These are phyloP conservation scores for Eilema griseolum DNA, from an alignment of 2,888 invertebrate genomes.

Conservation along the genomic window DNA sequence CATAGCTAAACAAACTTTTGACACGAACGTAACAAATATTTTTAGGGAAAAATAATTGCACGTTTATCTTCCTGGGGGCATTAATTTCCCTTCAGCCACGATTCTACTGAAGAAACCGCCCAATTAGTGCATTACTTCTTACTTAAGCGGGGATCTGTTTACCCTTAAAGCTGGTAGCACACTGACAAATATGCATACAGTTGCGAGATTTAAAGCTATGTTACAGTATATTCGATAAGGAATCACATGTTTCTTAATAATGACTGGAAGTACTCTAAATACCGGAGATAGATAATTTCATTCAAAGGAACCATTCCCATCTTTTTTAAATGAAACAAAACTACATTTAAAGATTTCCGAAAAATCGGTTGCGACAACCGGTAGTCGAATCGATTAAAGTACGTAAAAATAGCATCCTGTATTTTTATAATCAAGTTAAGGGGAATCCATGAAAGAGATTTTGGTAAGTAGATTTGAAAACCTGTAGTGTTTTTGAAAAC, in stretches of 20 bases:
- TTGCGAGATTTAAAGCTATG: background rate
- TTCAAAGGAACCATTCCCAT: too few relatives aligned
- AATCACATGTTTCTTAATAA: background rate
- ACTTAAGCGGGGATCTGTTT: slow-evolving; percentile 60
- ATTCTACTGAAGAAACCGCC: slow-evolving; percentile 72
- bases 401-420: too few relatives aligned
- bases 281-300: too few relatives aligned
- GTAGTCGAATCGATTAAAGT: too few relatives aligned
- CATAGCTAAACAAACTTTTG: slow-evolving; percentile 73
- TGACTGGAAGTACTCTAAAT: too few relatives aligned
- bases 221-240: background rate
- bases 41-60: slow-evolving; percentile 80
- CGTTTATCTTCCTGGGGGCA: slow-evolving; percentile 78
- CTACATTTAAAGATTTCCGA: too few relatives aligned
- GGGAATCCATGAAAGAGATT: too few relatives aligned
- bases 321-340: too few relatives aligned
- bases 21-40: slow-evolving; percentile 72
- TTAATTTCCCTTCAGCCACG: slow-evolving; percentile 80
- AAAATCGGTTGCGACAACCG: too few relatives aligned
- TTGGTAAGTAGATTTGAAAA: too few relatives aligned
- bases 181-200: slow-evolving; percentile 34
- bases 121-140: slow-evolving; percentile 80
- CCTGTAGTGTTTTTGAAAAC: too few relatives aligned
- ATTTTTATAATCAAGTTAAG: too few relatives aligned
- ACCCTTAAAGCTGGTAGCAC: slow-evolving; percentile 47